Evolutionary conservation across 2,888 invertebrate genomes (phyloP).

Genomic region (Mesopsocus fuscifrons): DNA sequence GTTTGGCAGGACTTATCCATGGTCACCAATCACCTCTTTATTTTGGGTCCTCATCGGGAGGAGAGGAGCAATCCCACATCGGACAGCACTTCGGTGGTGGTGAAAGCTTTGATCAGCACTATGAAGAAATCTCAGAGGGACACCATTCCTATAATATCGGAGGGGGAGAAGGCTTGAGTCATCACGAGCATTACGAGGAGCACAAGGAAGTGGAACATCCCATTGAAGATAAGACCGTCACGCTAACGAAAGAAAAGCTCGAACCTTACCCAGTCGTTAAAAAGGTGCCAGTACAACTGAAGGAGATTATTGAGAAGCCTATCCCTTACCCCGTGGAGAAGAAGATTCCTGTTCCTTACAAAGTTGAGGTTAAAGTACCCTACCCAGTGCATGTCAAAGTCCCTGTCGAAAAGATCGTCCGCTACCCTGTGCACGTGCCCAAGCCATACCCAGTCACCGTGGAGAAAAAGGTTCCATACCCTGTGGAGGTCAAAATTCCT

Average conservation of each 20-base stretch:
- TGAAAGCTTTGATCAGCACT: too few relatives aligned
- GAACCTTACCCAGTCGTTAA: neutral
- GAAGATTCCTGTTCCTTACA: neutral
- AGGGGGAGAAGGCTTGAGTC: too few relatives aligned
- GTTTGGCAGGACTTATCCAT: too few relatives aligned
- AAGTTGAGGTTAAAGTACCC: neutral
- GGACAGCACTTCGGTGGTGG: too few relatives aligned
- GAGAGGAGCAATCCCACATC: too few relatives aligned
- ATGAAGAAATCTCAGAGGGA: too few relatives aligned
- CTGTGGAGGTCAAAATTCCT: neutral
- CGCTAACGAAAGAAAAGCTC: neutral
- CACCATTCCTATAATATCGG: too few relatives aligned
- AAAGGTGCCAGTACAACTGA: neutral
- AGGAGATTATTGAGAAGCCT: neutral
- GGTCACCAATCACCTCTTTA: too few relatives aligned
- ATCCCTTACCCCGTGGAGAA: neutral
- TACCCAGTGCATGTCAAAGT: neutral
- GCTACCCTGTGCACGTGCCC: neutral
- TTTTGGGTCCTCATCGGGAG: too few relatives aligned
- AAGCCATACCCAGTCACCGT: neutral
- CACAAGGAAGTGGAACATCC: neutral
- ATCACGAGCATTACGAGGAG: neutral
- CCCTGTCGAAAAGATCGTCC: neutral
- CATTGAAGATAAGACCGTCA: neutral
- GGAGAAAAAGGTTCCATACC: conserved; percentile 1